phyloP scores from a whole-genome alignment of 2,797 vertebrate genomes.

The Tenualosa ilisha region DNA sequence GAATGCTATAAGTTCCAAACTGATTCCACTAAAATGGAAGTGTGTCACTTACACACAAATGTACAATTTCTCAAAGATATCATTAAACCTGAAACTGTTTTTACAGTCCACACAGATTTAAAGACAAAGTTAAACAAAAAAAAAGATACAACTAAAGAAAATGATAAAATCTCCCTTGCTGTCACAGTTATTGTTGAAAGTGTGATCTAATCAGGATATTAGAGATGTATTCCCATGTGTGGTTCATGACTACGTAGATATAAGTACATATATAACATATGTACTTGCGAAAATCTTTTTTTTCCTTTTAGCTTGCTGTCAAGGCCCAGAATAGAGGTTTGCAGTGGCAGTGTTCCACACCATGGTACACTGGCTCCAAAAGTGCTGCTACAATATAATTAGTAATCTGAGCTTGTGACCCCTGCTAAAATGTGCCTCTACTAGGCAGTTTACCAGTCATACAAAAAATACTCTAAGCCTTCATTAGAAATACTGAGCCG shows the following conservation, averaged over 20 bases:
- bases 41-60: background rate
- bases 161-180: background rate
- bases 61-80: background rate
- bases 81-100: background rate
- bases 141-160: background rate
- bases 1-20: conserved; percentile 29
- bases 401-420: background rate
- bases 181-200: background rate
- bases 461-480: background rate
- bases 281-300: background rate
- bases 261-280: too few species aligned
- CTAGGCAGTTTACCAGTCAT: background rate
- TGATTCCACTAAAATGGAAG: background rate
- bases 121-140: background rate
- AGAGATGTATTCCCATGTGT: background rate
- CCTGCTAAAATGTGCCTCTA: conserved; percentile 3
- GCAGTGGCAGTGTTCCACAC: background rate
- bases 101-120: conserved; percentile 6
- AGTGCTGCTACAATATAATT: conserved; percentile 15
- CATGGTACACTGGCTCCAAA: background rate
- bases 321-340: background rate
- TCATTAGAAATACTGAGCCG: conserved; percentile 19
- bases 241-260: background rate
- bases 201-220: background rate
- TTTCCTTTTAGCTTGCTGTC: background rate